Conservation (phyloP, 2,113 vertebrate genomes). For the Xenopus laevis region DNA sequence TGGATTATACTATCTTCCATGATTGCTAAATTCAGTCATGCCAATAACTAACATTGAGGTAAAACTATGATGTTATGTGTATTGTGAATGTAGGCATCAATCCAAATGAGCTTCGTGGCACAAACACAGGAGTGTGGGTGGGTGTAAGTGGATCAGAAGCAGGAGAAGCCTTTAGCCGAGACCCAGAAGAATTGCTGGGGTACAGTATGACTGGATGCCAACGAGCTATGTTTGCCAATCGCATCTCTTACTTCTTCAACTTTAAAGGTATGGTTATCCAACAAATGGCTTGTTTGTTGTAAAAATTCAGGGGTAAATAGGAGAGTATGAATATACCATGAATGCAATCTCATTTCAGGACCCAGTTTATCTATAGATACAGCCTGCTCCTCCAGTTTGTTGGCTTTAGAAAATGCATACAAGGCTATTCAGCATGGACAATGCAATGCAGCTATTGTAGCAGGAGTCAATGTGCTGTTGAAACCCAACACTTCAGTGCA, state of each 20-base stretch:
- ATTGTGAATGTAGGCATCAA: constrained; percentile 72
- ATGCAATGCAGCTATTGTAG: constrained; percentile 82
- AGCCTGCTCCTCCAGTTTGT: constrained; percentile 89
- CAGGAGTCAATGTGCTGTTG: constrained; percentile 84
- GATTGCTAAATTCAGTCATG: too few relatives aligned
- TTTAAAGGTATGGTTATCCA: constrained; percentile 71
- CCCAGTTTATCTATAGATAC: constrained; percentile 90
- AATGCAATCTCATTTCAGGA: constrained; percentile 59
- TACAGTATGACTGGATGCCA: constrained; percentile 98
- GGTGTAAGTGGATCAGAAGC: constrained; percentile 90
- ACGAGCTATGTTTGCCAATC: constrained; percentile 93
- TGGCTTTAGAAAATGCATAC: constrained; percentile 83
- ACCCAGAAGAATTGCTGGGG: constrained; percentile 90
- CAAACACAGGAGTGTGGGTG: constrained; percentile 86
- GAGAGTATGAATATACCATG: background rate
- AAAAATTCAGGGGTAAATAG: too few relatives aligned
- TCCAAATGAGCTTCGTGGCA: constrained; percentile 74
- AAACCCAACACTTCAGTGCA: constrained; percentile 94
- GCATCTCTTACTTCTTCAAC: constrained; percentile 90
- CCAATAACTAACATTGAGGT: too few relatives aligned
- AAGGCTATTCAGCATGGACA: constrained; percentile 76
- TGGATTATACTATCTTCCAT: too few relatives aligned
- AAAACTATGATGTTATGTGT: background rate
- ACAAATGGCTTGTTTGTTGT: too few relatives aligned
- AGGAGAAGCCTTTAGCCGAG: constrained; percentile 81